Base-by-base conservation (phyloP, 1,140 invertebrate species). In the Centruroides vittatus region DNA sequence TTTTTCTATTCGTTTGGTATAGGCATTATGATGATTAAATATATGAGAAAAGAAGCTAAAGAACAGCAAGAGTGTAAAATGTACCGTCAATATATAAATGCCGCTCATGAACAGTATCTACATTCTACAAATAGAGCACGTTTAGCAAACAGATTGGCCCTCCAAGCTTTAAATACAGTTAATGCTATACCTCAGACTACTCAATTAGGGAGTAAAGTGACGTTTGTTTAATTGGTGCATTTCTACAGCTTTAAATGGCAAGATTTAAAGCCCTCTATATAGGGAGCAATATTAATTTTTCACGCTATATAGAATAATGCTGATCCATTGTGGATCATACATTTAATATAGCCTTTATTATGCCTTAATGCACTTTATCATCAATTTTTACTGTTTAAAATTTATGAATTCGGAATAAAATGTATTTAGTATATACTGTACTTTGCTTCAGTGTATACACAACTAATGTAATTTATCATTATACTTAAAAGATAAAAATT, bases 1-100 rank as follows among this genome's bases (percentile, higher is more conserved):
- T 65, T 67, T 46, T 71, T 71, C 62, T 71, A 71, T 55, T 69
- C 70, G 10, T 67, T 69, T 50, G 69, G 68, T 23, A 69, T 71
- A 13, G 68, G 69, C 2, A 58, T 70, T 35, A 69, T 71, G 68
- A 71, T 71, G 68, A 65, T 70, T 34, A 69, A 67, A 51, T 70
- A 70, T 62, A 69, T 71, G 64, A 58, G 65, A 12, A 63, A 68
- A 55, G 69, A 71, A 55, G 64, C 64, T 36, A 61, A 67, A 53
- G 69, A 70, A 49, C 59, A 66, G 35, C 64, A 70, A 55, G 68
- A 70, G 52, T 65, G 60, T 13, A 67, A 67, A 55, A 59, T 69
- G 58, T 68, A 70, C 61, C 61, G 65, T 50, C 62, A 65, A 13
- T 70, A 70, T 57, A 64, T 68, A 8, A 67, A 69, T 41, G 59